Evolutionary conservation across 1,140 invertebrate species (phyloP), one percentile per base, ranked within the genome.

Genomic region (Meloidogyne hapla): DNA sequence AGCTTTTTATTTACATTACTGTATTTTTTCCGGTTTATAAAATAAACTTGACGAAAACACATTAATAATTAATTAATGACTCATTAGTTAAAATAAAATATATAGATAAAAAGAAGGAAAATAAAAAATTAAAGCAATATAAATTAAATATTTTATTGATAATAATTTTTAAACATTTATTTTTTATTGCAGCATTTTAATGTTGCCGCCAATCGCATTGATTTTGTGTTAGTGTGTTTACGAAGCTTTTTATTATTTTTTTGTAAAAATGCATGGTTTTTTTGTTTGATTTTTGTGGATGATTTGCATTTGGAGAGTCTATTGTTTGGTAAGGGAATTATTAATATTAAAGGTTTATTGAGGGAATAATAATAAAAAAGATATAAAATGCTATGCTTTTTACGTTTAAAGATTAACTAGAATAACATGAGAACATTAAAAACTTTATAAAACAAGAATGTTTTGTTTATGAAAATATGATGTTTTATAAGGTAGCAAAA

Each of bases 241-340:
- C 48, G 18, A 8, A 56, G 48, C 48, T 56, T n/a, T 56, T 15
- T n/a, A 0, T 42, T 42, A 13, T 25, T 26, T 65, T 33, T 26
- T 33, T 66, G 64, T 26, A n/a, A 26, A 66, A 66, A 66, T 33
- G 64, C 64, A 21, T 40, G 38, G 38, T 5, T 66, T 25, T 33
- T 66, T 66, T 66, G 64, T 66, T 66, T 66, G 64, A 66, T 66
- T 66, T 66, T 66, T 28, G n/a, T 13, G 1, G n/a, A 25, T 66
- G 64, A 66, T 28, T 66, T 66, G 64, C 48, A 56, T 56, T 56
- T 56, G 48, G 48, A 56, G 1, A 8, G 48, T 1, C 18, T n/a
- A 56, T 56, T 56, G 18, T 56, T 56, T 42, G 18, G 12, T n/a
- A 56, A n/a, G 12, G 48, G 48, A n/a, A 56, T 56, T 56, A 56